Conservation (phyloP, 1,140 invertebrate genomes). For the Centruroides vittatus region DNA sequence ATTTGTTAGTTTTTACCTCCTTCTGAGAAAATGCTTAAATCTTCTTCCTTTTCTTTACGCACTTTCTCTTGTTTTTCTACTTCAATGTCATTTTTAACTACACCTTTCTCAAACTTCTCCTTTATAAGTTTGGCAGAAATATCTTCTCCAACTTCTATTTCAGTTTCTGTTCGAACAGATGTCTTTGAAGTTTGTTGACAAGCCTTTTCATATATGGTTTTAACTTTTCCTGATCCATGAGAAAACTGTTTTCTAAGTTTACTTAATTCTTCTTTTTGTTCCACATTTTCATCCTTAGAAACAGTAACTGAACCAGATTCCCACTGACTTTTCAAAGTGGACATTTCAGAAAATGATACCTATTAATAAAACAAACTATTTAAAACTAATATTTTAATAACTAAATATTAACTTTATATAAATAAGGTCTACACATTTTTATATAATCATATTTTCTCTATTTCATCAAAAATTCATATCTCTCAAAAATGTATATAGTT, state of each 20-base stretch:
- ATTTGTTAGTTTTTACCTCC: conserved; percentile 38
- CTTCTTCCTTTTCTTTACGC: conserved; percentile 44
- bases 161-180: conserved; percentile 21
- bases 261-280: conserved; percentile 74
- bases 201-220: conserved; percentile 80
- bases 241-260: conserved; percentile 43
- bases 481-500: too few relatives aligned
- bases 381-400: too few relatives aligned
- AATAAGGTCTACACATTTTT: too few relatives aligned
- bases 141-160: neutral
- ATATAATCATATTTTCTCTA: too few relatives aligned
- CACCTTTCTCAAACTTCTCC: conserved; percentile 67
- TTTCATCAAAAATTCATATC: too few relatives aligned
- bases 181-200: conserved; percentile 49
- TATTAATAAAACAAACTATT: conserved; percentile 26
- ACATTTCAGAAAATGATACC: conserved; percentile 67
- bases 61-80: conserved; percentile 35
- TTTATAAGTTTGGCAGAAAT: conserved; percentile 37
- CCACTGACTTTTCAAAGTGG: conserved; percentile 43
- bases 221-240: conserved; percentile 35
- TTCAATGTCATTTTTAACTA: conserved; percentile 37
- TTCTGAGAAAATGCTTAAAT: conserved; percentile 60
- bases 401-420: too few relatives aligned
- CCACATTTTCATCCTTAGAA: conserved; percentile 51
- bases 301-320: conserved; percentile 34